phyloP scores from a whole-genome alignment of 1,140 invertebrate species.

The Coenobita brevimanus region DNA sequence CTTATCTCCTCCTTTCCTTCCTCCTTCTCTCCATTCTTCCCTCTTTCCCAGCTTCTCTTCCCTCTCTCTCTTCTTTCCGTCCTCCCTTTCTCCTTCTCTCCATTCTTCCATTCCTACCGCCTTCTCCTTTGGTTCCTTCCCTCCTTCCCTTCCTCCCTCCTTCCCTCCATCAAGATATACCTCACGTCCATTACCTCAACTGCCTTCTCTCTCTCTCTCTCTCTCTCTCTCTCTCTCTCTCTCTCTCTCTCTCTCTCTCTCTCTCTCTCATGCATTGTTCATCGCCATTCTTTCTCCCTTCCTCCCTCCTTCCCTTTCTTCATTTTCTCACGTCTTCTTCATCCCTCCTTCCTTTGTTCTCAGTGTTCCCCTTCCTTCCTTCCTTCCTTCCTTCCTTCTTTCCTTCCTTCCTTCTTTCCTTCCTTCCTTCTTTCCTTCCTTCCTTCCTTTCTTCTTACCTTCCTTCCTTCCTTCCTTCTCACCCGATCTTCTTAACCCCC shows the following conservation, averaged over 20 bases:
- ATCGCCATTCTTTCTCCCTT: background rate
- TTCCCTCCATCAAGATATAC: too few relatives aligned
- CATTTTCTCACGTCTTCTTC: background rate
- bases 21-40: too few relatives aligned
- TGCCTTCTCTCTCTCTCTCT: background rate
- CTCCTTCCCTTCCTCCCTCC: too few relatives aligned
- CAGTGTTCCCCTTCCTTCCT: background rate
- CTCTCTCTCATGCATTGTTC: background rate
- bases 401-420: too few relatives aligned
- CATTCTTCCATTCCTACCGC: too few relatives aligned
- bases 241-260: conserved; percentile 2
- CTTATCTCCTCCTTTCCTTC: too few relatives aligned
- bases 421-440: background rate
- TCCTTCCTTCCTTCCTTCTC: background rate
- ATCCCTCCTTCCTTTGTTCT: background rate
- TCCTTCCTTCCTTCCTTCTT: background rate
- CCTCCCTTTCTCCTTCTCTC: too few relatives aligned
- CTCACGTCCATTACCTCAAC: too few relatives aligned
- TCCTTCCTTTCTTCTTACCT: background rate
- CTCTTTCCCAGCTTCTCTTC: too few relatives aligned
- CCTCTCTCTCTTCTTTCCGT: too few relatives aligned
- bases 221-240: conserved; percentile 1
- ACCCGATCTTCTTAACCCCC: background rate
- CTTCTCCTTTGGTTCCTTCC: too few relatives aligned
- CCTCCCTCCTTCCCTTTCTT: background rate